Conservation (phyloP, 2,888 invertebrate genomes). For the Acronicta aceris region DNA sequence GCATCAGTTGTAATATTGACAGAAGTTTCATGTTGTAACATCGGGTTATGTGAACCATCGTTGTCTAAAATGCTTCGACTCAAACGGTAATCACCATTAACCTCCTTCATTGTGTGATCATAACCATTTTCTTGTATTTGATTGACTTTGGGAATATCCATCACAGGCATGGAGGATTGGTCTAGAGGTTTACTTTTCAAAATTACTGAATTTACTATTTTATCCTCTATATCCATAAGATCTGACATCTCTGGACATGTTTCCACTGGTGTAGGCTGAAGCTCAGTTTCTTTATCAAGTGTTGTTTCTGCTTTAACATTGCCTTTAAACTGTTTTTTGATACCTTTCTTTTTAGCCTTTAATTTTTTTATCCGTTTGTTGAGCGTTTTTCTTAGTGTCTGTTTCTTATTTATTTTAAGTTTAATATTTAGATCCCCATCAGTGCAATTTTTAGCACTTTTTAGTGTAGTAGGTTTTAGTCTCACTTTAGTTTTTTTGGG, state of each 20-base stretch:
- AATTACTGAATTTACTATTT: slow-evolving; percentile 62
- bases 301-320: slow-evolving; percentile 15
- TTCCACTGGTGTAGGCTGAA: slow-evolving; percentile 1
- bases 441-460: slow-evolving; percentile 7
- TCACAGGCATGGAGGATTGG: slow-evolving; percentile 9
- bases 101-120: neutral
- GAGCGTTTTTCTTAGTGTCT: slow-evolving; percentile 24
- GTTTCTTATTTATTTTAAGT: slow-evolving; percentile 12
- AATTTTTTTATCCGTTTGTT: slow-evolving; percentile 30
- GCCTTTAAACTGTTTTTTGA: slow-evolving; percentile 40
- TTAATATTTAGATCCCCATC: slow-evolving; percentile 19
- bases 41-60: slow-evolving; percentile 12
- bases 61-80: slow-evolving; percentile 39
- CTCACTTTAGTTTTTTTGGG: slow-evolving; percentile 43
- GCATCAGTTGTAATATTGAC: neutral
- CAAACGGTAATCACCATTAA: slow-evolving; percentile 6
- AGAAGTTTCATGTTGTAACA: slow-evolving; percentile 9
- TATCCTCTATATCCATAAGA: slow-evolving; percentile 63
- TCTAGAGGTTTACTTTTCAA: slow-evolving; percentile 39
- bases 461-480: slow-evolving; percentile 32
- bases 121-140: slow-evolving; percentile 32
- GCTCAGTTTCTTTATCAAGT: slow-evolving; percentile 1
- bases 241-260: slow-evolving; percentile 14
- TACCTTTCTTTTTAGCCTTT: slow-evolving; percentile 23
- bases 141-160: slow-evolving; percentile 31